phyloP scores from a whole-genome alignment of 2,113 vertebrate species.

The Planiliza haematocheilus region DNA sequence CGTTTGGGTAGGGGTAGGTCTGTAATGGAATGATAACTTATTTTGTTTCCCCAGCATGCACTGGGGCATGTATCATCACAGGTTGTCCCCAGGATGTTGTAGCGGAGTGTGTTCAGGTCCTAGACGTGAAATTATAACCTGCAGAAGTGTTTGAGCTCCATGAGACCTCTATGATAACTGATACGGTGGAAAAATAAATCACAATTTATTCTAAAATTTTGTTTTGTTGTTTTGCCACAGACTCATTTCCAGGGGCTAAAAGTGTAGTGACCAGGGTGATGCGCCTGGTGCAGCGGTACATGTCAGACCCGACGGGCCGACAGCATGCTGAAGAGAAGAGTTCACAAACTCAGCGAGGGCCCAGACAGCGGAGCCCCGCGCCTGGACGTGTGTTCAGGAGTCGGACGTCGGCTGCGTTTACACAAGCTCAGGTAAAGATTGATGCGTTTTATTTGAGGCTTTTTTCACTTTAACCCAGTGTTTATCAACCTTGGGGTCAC shows the following conservation, averaged over 20 bases:
- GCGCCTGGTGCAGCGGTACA: slow-evolving; percentile 69
- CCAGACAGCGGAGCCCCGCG: slow-evolving; percentile 45
- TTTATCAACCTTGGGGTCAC: no score
- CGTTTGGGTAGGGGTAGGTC: slow-evolving; percentile 1
- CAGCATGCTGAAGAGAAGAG: slow-evolving; percentile 35
- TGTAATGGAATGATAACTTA: slow-evolving; percentile 51
- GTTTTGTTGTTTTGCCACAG: background rate
- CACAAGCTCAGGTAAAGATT: slow-evolving; percentile 68
- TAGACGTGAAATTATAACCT: rapidly evolving
- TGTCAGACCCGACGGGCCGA: slow-evolving; percentile 58
- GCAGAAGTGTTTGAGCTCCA: background rate
- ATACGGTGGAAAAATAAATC: background rate
- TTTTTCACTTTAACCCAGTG: no score
- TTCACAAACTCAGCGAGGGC: slow-evolving; percentile 33
- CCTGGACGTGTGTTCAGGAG: slow-evolving; percentile 24
- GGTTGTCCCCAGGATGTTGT: slow-evolving; percentile 1
- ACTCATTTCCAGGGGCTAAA: slow-evolving; percentile 40
- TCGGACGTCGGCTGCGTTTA: slow-evolving; percentile 51
- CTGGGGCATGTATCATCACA: slow-evolving; percentile 11
- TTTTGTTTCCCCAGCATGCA: slow-evolving; percentile 9
- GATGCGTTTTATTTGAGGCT: no score
- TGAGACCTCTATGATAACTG: no score
- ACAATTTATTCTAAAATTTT: background rate
- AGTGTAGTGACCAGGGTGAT: slow-evolving; percentile 68
- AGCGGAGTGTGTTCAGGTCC: background rate